These are phyloP conservation scores for Psittacula echo DNA, from an alignment of 2,797 vertebrate genomes.

Conservation along the genomic window DNA sequence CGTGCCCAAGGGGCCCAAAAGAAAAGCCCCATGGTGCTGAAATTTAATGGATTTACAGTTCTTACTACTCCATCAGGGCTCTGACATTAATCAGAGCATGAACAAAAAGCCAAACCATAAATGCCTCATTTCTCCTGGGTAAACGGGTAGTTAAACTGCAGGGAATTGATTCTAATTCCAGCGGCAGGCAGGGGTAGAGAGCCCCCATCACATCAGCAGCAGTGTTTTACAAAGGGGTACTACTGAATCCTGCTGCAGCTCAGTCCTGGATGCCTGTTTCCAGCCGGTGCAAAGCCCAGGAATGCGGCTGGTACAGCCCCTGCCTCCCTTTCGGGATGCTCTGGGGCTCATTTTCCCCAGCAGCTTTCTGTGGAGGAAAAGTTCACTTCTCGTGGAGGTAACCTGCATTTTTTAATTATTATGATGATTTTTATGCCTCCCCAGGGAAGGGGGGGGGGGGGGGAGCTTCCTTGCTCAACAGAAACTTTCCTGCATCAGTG, in stretches of 20 bases:
- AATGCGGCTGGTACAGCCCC: rapidly evolving
- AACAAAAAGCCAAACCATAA: conserved; percentile 44
- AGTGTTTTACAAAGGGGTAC: background rate
- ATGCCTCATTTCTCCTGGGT: conserved; percentile 42
- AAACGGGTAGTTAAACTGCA: conserved; percentile 17
- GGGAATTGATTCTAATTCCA: conserved; percentile 27
- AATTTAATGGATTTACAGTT: conserved; percentile 40
- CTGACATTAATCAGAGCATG: conserved; percentile 28
- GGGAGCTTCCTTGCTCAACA: conserved; percentile 46
- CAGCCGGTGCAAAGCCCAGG: background rate
- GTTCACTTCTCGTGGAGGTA: conserved; percentile 23
- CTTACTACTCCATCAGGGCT: conserved; percentile 17
- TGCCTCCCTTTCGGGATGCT: conserved; percentile 10
- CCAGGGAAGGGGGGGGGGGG: background rate
- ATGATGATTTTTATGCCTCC: conserved; percentile 45
- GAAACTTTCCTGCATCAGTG: conserved; percentile 51
- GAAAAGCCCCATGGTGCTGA: background rate
- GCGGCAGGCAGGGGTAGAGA: background rate
- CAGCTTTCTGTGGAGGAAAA: conserved; percentile 20
- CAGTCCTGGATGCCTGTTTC: background rate
- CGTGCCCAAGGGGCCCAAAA: background rate
- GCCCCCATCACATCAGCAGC: background rate
- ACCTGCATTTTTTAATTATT: conserved; percentile 38
- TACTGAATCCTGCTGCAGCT: background rate
- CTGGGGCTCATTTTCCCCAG: background rate